Conservation (phyloP, 2,113 vertebrate species). For the Zosterops hypoxanthus region DNA sequence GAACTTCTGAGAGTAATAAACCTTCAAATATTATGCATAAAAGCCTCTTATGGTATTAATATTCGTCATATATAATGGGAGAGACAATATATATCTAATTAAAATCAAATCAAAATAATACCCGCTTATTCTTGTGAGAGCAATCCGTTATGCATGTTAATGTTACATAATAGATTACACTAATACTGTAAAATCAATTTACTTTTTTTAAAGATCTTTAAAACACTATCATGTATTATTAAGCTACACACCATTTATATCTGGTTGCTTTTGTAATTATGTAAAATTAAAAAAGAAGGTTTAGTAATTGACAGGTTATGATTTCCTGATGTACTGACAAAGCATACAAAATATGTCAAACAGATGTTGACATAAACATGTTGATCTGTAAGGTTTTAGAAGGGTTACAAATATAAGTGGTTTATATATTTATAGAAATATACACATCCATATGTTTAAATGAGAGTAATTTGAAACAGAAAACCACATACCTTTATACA, state of each 20-base stretch:
- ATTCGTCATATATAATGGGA: slow-evolving; percentile 53
- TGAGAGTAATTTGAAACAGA: background rate
- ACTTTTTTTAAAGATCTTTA: slow-evolving; percentile 50
- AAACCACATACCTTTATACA: background rate
- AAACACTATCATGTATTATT: slow-evolving; percentile 61
- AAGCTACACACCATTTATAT: slow-evolving; percentile 43
- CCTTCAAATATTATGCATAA: slow-evolving; percentile 28
- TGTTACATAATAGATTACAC: slow-evolving; percentile 44
- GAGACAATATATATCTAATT: slow-evolving; percentile 66
- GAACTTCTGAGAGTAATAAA: slow-evolving; percentile 49
- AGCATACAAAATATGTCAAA: slow-evolving; percentile 55
- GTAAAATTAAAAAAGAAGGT: slow-evolving; percentile 38
- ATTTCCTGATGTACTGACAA: slow-evolving; percentile 49
- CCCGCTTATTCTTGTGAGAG: slow-evolving; percentile 36
- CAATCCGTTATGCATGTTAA: slow-evolving; percentile 71
- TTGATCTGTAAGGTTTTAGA: slow-evolving; percentile 67
- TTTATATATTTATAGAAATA: background rate
- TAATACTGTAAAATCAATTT: slow-evolving; percentile 62
- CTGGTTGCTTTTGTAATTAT: slow-evolving; percentile 51
- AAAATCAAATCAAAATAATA: slow-evolving; percentile 72
- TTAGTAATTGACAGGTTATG: slow-evolving; percentile 24
- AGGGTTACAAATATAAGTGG: background rate
- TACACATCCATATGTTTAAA: background rate
- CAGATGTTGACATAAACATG: slow-evolving; percentile 67
- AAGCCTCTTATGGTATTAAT: slow-evolving; percentile 31